Conservation (phyloP, 2,888 invertebrate species). For the Rotaria magnacalcarata region DNA sequence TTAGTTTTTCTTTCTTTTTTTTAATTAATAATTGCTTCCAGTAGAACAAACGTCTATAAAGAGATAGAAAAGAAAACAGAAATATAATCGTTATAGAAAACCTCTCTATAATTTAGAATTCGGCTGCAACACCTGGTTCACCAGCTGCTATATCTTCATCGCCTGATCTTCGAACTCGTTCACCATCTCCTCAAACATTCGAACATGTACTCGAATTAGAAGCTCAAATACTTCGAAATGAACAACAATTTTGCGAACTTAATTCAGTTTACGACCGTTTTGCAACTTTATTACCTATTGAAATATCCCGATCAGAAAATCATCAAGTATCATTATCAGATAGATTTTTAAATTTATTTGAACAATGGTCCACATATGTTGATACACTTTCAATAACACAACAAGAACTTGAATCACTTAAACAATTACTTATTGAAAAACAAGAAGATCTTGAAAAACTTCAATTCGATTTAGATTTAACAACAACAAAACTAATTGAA, state of each 20-base stretch:
- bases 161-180: background rate
- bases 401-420: background rate
- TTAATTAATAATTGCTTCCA: too few species aligned
- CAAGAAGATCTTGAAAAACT: constrained; percentile 24
- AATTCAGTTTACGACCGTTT: background rate
- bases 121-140: background rate
- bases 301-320: background rate
- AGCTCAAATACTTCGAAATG: background rate
- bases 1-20: too few species aligned
- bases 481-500: background rate
- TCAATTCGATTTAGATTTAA: background rate
- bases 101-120: background rate
- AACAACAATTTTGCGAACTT: background rate
- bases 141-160: background rate
- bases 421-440: constrained; percentile 24
- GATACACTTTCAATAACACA: background rate
- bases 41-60: too few species aligned
- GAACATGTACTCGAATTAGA: background rate
- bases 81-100: background rate
- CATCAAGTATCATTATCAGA: background rate
- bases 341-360: background rate
- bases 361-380: background rate
- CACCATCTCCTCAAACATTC: background rate
- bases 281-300: background rate
- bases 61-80: too few species aligned